A percentile compares a stretch with the other conserved stretches of the same genome.
Evolutionary conservation across 2,888 invertebrate species (phyloP).

Genomic region (Coelopa pilipes): DNA sequence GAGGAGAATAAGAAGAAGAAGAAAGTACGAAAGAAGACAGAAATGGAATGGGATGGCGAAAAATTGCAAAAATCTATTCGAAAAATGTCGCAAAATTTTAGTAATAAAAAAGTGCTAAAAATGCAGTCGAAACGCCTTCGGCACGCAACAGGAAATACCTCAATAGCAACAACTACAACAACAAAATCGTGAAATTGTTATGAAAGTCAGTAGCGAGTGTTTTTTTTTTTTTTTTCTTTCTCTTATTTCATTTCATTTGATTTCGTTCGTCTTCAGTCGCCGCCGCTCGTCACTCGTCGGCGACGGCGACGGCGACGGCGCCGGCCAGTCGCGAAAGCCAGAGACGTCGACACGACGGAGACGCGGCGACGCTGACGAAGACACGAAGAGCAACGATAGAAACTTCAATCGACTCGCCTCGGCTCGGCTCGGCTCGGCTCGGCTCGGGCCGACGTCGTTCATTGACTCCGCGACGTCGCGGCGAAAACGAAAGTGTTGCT

Average conservation of each 20-base stretch:
- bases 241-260: background rate
- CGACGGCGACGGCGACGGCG: background rate
- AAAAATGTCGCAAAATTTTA: background rate
- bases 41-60: too few species aligned
- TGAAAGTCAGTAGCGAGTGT: constrained; percentile 21
- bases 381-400: background rate
- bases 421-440: background rate
- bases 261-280: background rate
- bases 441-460: constrained; percentile 20
- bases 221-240: background rate
- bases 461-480: constrained; percentile 28
- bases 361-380: background rate
- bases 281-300: background rate
- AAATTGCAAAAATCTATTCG: background rate
- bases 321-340: too few species aligned
- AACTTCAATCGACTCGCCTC: background rate
- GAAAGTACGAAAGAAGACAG: too few species aligned
- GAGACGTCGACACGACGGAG: too few species aligned
- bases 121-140: background rate
- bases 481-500: constrained; percentile 29
- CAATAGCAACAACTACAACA: constrained; percentile 7
- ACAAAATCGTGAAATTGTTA: constrained; percentile 10
- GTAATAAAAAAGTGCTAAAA: background rate
- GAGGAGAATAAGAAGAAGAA: background rate
- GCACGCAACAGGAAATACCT: constrained; percentile 27